phyloP scores from a whole-genome alignment of 2,113 vertebrate species.

The Podiceps cristatus region DNA sequence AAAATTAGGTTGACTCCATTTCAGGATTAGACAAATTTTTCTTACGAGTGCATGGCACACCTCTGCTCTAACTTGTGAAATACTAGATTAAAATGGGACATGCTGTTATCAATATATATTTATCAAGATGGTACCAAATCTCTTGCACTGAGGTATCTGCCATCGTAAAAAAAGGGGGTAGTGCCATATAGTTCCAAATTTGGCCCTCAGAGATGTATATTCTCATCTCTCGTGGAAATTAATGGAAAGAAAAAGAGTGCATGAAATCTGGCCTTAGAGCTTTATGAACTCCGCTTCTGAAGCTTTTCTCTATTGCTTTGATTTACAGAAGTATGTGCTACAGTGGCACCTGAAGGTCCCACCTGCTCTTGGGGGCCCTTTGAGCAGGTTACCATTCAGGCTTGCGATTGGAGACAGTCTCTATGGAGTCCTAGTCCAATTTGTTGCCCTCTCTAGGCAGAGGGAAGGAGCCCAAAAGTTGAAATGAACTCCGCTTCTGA shows the following conservation, averaged over 20 bases:
- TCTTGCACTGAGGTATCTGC: neutral
- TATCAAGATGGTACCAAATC: neutral
- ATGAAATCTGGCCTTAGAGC: neutral
- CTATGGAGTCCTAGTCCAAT: neutral
- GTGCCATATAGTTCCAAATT: neutral
- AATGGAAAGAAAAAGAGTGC: neutral
- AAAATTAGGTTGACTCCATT: neutral
- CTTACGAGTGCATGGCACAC: accelerated
- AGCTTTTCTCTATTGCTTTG: neutral
- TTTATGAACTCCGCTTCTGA: neutral
- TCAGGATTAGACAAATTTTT: neutral
- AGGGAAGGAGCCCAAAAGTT: neutral
- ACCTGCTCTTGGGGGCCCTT: neutral
- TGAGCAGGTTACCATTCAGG: neutral
- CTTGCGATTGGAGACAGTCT: neutral
- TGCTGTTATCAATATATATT: neutral
- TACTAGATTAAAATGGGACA: neutral
- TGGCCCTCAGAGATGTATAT: neutral
- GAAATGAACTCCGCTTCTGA: no score
- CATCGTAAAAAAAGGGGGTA: neutral
- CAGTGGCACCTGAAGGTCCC: neutral
- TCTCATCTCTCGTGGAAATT: neutral
- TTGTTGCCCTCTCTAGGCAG: neutral
- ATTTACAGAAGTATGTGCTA: neutral
- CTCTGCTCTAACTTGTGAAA: neutral